These are phyloP conservation scores for Cephus pygmeus DNA, from an alignment of 2,888 invertebrate genomes.

Conservation along the genomic window DNA sequence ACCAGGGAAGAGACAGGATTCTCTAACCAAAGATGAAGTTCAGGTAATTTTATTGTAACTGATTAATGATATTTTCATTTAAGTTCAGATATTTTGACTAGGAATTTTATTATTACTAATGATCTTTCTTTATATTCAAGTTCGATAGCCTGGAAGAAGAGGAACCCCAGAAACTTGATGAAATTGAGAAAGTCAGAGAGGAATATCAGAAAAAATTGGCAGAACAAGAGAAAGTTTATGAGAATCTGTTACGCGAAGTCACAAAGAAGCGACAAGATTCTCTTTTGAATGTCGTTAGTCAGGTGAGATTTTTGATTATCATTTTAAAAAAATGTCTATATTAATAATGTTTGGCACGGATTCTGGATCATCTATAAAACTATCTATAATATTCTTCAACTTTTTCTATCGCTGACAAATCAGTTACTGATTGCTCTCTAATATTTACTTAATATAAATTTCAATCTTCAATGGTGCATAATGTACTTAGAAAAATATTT, in stretches of 20 bases:
- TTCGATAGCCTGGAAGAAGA: background rate
- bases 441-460: background rate
- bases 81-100: background rate
- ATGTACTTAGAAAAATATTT: background rate
- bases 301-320: slow-evolving; percentile 13
- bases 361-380: background rate
- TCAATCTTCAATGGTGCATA: no score
- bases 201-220: slow-evolving; percentile 55
- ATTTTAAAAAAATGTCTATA: background rate
- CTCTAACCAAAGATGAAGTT: slow-evolving; percentile 6
- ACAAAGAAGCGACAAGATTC: slow-evolving; percentile 32
- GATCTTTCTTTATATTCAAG: background rate
- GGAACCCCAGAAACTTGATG: background rate
- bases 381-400: background rate
- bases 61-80: background rate
- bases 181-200: background rate
- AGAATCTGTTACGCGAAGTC: slow-evolving; percentile 40
- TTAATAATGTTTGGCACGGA: background rate
- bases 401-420: background rate
- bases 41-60: slow-evolving; percentile 13
- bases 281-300: slow-evolving; percentile 11
- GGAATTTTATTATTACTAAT: background rate
- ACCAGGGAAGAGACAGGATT: background rate
- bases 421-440: background rate
- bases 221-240: slow-evolving; percentile 25